Conservation (phyloP, 2,113 vertebrate genomes). For the Ciconia maguari region DNA sequence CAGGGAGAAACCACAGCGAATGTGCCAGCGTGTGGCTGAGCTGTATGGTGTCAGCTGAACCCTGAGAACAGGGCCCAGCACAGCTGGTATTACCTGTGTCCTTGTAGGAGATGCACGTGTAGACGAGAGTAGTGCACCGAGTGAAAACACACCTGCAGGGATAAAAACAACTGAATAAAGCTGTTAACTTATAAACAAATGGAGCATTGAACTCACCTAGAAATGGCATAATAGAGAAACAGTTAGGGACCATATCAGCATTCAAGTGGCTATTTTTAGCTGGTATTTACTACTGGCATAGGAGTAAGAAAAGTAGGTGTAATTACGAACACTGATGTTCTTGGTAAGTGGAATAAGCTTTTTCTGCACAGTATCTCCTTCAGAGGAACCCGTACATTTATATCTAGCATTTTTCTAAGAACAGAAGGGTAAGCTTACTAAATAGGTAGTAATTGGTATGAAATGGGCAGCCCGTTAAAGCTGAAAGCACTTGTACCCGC, state of each 20-base stretch:
- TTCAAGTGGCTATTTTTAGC: conserved; percentile 4
- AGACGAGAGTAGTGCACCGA: fast-evolving
- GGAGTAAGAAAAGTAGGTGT: not conserved
- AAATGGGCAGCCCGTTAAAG: conserved; percentile 18
- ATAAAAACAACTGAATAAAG: not conserved
- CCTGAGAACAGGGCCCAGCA: not conserved
- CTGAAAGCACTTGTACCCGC: not conserved
- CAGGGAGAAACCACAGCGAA: not conserved
- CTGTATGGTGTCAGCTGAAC: not conserved
- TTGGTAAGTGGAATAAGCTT: conserved; percentile 19
- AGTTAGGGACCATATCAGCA: not conserved
- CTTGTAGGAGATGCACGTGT: not conserved
- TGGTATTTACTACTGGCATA: conserved; percentile 30
- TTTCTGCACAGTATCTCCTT: not conserved
- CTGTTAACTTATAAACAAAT: not conserved
- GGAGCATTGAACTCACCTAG: not conserved
- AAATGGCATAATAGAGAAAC: not conserved
- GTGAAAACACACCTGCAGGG: not conserved
- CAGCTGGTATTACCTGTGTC: not conserved
- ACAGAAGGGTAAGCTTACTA: not conserved
- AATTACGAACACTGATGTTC: conserved; percentile 34
- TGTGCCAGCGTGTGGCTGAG: not conserved
- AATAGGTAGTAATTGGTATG: conserved; percentile 24
- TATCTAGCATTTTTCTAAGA: not conserved
- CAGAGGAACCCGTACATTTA: not conserved